phyloP scores from a whole-genome alignment of 2,113 vertebrate genomes.

The Columba janthina region DNA sequence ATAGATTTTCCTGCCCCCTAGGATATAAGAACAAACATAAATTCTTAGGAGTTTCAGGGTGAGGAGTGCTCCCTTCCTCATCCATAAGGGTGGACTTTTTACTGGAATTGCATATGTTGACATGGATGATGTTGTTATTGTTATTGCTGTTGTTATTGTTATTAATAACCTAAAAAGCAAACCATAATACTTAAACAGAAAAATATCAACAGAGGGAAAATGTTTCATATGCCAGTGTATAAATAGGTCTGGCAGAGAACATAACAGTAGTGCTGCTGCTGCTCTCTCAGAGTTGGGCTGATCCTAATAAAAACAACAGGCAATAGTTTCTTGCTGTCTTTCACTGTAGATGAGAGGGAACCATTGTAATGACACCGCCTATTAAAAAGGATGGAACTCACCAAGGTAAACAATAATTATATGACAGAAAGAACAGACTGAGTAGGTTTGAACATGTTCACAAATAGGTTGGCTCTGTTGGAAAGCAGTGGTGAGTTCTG shows the following conservation, averaged over 20 bases:
- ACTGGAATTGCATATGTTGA: not conserved
- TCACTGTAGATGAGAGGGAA: not conserved
- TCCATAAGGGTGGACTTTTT: fast-evolving
- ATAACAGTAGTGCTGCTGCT: not conserved
- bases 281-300: not conserved
- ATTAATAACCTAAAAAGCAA: not conserved
- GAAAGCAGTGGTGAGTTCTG: not conserved
- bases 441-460: not conserved
- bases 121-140: not conserved
- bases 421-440: not conserved
- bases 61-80: not conserved
- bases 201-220: not conserved
- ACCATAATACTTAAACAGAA: not conserved
- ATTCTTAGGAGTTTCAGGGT: not conserved
- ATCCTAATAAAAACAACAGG: not conserved
- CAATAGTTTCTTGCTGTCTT: not conserved
- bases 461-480: not conserved
- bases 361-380: not conserved
- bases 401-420: not conserved
- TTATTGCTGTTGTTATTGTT: not conserved
- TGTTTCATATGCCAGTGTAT: not conserved
- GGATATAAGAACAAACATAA: not conserved
- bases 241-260: not conserved
- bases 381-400: not conserved
- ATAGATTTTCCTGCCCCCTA: not conserved